Evolutionary conservation across 2,113 vertebrate species (phyloP).

Genomic region (Lynx canadensis): DNA sequence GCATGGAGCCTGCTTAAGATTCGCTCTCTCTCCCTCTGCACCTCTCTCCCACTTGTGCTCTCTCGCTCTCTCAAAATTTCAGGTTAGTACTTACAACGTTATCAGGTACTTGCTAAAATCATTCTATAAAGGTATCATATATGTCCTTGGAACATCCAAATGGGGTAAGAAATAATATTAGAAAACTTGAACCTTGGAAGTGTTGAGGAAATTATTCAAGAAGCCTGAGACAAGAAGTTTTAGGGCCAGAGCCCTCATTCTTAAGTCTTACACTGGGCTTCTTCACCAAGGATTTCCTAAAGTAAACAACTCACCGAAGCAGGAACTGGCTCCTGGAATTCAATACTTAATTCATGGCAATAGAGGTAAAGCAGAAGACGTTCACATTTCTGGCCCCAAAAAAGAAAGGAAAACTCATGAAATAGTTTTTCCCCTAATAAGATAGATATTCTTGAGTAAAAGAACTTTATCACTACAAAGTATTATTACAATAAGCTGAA

Average conservation of each 20-base stretch:
- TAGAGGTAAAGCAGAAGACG: conserved; percentile 96
- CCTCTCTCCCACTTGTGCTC: too few species aligned
- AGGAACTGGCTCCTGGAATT: conserved; percentile 97
- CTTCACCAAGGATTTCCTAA: not conserved
- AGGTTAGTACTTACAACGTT: not conserved
- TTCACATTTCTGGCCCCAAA: conserved; percentile 93
- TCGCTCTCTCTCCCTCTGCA: too few species aligned
- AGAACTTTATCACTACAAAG: conserved; percentile 9
- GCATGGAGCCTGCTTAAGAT: too few species aligned
- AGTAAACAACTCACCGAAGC: conserved; percentile 91
- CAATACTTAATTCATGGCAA: conserved; percentile 97
- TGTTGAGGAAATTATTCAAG: not conserved
- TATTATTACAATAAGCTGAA: not conserved
- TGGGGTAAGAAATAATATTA: not conserved
- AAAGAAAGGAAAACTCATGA: conserved; percentile 60
- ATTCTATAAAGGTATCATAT: not conserved
- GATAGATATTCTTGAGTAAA: not conserved
- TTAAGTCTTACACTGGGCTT: not conserved
- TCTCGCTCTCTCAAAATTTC: not conserved
- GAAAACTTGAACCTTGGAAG: not conserved
- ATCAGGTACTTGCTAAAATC: not conserved
- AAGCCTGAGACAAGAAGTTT: not conserved
- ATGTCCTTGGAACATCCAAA: not conserved
- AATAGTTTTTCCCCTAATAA: not conserved
- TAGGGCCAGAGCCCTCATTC: not conserved